These are phyloP conservation scores for Leptopilina boulardi DNA, from an alignment of 1,140 invertebrate genomes.

Conservation along the genomic window DNA sequence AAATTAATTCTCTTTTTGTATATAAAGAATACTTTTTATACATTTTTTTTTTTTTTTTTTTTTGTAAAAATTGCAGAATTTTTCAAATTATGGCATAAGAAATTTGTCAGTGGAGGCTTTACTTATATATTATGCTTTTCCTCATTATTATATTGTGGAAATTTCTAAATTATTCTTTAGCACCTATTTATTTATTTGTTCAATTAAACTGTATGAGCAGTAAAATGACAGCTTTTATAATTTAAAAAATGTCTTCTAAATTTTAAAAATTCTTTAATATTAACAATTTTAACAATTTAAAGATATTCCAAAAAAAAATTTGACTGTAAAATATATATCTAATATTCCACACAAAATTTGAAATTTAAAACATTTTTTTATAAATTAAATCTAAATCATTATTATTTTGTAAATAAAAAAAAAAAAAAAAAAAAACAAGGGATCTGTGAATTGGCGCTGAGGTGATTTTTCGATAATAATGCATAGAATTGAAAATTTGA, in stretches of 20 bases:
- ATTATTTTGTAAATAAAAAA: constrained; percentile 13
- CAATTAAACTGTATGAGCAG: not conserved
- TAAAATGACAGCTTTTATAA: not conserved
- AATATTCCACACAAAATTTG: too few relatives aligned
- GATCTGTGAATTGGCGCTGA: constrained; percentile 16
- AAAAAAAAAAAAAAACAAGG: too few relatives aligned
- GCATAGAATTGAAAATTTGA: constrained; percentile 7
- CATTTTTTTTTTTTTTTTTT: too few relatives aligned
- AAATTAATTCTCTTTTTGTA: not conserved
- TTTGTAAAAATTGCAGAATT: constrained; percentile 12
- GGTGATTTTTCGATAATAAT: not conserved
- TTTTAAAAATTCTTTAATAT: not conserved
- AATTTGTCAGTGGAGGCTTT: constrained; percentile 1
- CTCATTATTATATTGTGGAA: not conserved
- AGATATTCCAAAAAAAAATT: not conserved
- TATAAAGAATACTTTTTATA: too few relatives aligned
- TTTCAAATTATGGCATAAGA: constrained; percentile 18
- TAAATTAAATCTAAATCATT: not conserved
- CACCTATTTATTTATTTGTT: constrained; percentile 13
- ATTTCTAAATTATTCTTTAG: constrained; percentile 31
- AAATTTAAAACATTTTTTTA: too few relatives aligned
- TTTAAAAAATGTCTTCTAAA: not conserved
- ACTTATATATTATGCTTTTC: not conserved
- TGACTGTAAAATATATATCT: too few relatives aligned
- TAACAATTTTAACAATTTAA: not conserved